Conservation (phyloP, 2,888 invertebrate genomes). For the Macaria notata region DNA sequence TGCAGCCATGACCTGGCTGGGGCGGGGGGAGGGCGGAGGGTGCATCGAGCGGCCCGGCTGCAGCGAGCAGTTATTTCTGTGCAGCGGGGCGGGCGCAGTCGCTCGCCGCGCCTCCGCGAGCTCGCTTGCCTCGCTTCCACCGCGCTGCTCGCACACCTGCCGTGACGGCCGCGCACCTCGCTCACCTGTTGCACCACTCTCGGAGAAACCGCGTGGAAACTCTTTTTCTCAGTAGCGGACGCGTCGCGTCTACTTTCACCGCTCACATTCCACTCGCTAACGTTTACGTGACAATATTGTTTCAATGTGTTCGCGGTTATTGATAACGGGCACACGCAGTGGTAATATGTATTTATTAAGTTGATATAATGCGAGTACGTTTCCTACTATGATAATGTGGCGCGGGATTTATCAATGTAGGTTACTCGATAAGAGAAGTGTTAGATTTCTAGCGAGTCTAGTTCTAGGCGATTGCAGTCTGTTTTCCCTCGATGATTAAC, state of each 20-base stretch:
- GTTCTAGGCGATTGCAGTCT: conserved; percentile 29
- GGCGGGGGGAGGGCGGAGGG: conserved; percentile 43
- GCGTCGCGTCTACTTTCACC: conserved; percentile 78
- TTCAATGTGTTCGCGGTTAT: conserved; percentile 46
- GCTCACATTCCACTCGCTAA: conserved; percentile 67
- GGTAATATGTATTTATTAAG: conserved; percentile 41
- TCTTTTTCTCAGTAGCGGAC: conserved; percentile 75
- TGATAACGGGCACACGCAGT: conserved; percentile 44
- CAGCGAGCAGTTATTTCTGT: conserved; percentile 80
- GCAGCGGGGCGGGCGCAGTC: conserved; percentile 71
- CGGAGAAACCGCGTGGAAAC: conserved; percentile 78
- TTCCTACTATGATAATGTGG: conserved; percentile 30
- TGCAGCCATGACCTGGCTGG: conserved; percentile 74
- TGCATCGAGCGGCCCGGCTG: conserved; percentile 78
- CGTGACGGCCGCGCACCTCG: conserved; percentile 32
- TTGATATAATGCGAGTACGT: conserved; percentile 24
- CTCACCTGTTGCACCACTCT: conserved; percentile 67
- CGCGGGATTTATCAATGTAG: conserved; percentile 39
- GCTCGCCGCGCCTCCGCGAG: conserved; percentile 66
- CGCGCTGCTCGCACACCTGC: conserved; percentile 10
- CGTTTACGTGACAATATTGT: conserved; percentile 54
- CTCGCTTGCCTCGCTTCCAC: conserved; percentile 59
- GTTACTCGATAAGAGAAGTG: conserved; percentile 36
- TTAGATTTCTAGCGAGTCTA: conserved; percentile 23
- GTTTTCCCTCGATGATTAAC: conserved; percentile 4